Evolutionary conservation across 2,113 vertebrate species (phyloP), one percentile per base, ranked within the genome.

Genomic region (Carassius auratus): DNA sequence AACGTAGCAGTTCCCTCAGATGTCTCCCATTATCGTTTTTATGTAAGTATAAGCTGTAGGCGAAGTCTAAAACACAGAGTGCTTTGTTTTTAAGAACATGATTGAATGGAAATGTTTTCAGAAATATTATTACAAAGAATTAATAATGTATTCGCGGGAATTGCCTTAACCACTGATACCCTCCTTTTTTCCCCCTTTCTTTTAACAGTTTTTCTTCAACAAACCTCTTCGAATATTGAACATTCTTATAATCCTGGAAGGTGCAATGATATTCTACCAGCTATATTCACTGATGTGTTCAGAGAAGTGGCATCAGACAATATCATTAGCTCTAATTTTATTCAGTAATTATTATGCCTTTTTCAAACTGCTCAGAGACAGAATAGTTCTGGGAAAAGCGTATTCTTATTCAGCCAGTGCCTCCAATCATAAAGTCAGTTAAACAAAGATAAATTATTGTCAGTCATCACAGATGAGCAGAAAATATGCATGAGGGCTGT

Each of bases 271-370:
- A 89, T 96, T 98, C 92, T 99, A 99, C 94, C 98, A 99, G 93
- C 96, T 99, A 0, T 99, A 99, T 92, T 98, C 97, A 0, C 92
- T 99, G 74, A 95, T 99, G 38, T 97, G 97, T 81, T 99, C 98
- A 0, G 97, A 99, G 88, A 99, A 99, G 92, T 99, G 98, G 98
- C 97, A 99, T 92, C 98, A 99, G 92, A 99, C 96, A 0, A 97
- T 99, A 94, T 99, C 98, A 0, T 92, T 99, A 93, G 97, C 97
- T 0, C 94, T 99, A 90, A 99, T 99, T 88, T 97, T 99, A 91
- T 99, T 99, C 95, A 99, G 97, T 94, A 99, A 99, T 94, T 99
- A 99, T 90, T 98, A 99, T 5, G 96, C 97, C 92, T 99, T 99
- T 93, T 99, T 98, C 94, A 99, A 98, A 90, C 96, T 99, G 87